A percentile compares a stretch with the other conserved stretches of the same genome.
phyloP scores from a whole-genome alignment of 2,888 invertebrate species.

The Drosophila mulleri region DNA sequence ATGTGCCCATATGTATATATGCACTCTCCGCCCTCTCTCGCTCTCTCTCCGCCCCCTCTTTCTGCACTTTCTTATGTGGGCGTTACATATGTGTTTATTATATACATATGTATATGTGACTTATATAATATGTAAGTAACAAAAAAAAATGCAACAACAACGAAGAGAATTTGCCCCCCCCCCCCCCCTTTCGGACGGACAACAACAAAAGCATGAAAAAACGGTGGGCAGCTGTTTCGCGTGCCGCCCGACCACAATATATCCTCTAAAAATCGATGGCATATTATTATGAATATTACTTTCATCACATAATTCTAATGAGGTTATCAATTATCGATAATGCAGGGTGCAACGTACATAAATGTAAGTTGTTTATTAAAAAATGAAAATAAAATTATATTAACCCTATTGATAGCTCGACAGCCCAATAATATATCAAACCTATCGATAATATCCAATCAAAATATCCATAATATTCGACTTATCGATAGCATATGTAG shows the following conservation, averaged over 20 bases:
- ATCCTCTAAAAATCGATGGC: conserved; percentile 7
- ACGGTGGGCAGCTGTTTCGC: not conserved
- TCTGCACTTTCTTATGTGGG: conserved; percentile 23
- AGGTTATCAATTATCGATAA: not conserved
- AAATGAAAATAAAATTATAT: no score
- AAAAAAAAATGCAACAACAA: conserved; percentile 24
- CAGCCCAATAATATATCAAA: not conserved
- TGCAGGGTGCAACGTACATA: not conserved
- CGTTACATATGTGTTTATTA: conserved; percentile 30
- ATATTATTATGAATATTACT: not conserved
- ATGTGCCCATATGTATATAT: conserved; percentile 2
- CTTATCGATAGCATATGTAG: not conserved
- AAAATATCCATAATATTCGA: not conserved
- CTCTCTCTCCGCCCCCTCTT: not conserved
- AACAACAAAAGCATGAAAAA: conserved; percentile 38
- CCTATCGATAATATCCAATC: not conserved
- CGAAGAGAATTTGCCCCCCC: conserved; percentile 15
- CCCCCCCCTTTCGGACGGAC: not conserved
- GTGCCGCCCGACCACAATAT: not conserved
- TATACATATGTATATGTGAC: conserved; percentile 29
- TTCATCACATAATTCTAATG: not conserved
- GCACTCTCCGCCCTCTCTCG: not conserved
- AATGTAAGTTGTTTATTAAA: no score
- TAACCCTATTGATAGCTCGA: not conserved
- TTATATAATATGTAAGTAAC: conserved; percentile 22